phyloP scores from a whole-genome alignment of 1,140 invertebrate genomes.

The Drosophila neocordata region DNA sequence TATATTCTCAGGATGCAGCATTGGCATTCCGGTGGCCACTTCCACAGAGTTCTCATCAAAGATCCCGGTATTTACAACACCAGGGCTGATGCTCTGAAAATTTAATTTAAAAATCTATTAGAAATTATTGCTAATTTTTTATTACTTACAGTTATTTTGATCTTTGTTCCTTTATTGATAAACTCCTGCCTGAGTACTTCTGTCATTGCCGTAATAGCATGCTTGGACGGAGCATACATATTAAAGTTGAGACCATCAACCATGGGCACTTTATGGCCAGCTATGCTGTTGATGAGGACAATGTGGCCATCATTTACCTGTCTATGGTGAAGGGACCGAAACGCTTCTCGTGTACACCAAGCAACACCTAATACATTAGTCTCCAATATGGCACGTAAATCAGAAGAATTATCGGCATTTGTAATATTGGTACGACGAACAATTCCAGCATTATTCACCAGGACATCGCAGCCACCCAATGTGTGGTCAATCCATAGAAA shows the following conservation, averaged over 20 bases:
- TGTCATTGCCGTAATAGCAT: slow-evolving; percentile 84
- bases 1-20: slow-evolving; percentile 83
- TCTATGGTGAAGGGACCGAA: slow-evolving; percentile 85
- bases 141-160: slow-evolving; percentile 66
- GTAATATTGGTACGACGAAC: slow-evolving; percentile 39
- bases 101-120: background rate
- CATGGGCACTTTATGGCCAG: slow-evolving; percentile 83
- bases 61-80: slow-evolving; percentile 84
- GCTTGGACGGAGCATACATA: slow-evolving; percentile 86
- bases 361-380: slow-evolving; percentile 85
- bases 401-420: slow-evolving; percentile 56
- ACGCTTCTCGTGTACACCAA: slow-evolving; percentile 84
- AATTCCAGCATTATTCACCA: slow-evolving; percentile 88
- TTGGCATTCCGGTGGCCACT: slow-evolving; percentile 29
- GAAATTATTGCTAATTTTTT: background rate
- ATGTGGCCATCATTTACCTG: slow-evolving; percentile 86
- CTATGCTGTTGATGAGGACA: slow-evolving; percentile 82
- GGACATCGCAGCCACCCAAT: slow-evolving; percentile 86
- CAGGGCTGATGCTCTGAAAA: slow-evolving; percentile 85
- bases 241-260: slow-evolving; percentile 47
- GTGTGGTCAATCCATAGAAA: slow-evolving; percentile 85
- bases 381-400: slow-evolving; percentile 63
- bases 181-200: slow-evolving; percentile 87
- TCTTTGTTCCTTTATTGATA: slow-evolving; percentile 62
- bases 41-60: slow-evolving; percentile 41